Evolutionary conservation across 1,140 invertebrate species (phyloP).

Genomic region (Aporrectodea caliginosa): DNA sequence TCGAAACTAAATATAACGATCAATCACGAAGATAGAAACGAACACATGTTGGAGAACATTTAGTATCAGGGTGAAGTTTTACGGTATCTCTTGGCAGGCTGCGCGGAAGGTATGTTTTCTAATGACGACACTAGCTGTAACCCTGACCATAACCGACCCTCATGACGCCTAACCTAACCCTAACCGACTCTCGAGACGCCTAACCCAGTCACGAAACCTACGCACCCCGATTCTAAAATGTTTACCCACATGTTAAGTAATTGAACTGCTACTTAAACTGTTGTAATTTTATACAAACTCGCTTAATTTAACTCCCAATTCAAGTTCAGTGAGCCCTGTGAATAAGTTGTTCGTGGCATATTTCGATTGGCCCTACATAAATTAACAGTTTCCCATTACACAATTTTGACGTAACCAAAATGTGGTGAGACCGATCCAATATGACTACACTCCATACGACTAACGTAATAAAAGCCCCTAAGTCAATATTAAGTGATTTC

Average conservation of each 20-base stretch:
- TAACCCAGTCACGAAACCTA: not conserved
- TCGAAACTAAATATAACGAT: too few species aligned
- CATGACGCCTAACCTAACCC: too few species aligned
- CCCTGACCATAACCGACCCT: too few species aligned
- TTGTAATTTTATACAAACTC: not conserved
- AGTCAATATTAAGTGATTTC: not conserved
- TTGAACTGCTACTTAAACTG: not conserved
- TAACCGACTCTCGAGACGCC: not conserved
- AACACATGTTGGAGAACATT: too few species aligned
- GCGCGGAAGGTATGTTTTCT: too few species aligned
- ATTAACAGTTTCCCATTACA: not conserved
- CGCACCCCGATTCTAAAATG: not conserved
- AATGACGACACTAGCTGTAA: too few species aligned
- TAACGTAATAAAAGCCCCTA: not conserved
- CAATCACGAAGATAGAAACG: too few species aligned
- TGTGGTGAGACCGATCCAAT: not conserved
- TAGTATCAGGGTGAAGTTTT: too few species aligned
- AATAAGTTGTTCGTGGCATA: not conserved
- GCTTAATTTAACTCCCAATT: not conserved
- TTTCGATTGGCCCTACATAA: not conserved
- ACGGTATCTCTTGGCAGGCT: too few species aligned
- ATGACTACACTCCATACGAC: not conserved
- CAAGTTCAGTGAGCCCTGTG: not conserved
- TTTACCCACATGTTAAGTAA: not conserved
- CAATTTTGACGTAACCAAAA: not conserved